Conservation (phyloP, 1,140 invertebrate species). For the Drosophila arawakana region DNA sequence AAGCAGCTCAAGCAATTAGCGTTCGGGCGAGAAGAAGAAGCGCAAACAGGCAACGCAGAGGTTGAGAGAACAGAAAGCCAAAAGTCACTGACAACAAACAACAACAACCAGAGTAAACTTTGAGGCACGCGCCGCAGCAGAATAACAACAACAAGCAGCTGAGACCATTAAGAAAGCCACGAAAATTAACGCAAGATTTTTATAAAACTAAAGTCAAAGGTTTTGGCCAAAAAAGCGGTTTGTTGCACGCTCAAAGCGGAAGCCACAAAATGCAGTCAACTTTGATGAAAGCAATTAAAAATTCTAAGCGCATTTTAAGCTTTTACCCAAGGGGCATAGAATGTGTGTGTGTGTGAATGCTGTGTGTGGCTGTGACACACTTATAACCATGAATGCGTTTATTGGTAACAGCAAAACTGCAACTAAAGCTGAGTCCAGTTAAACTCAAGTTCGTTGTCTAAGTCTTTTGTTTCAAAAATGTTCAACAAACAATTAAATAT, state of each 20-base stretch:
- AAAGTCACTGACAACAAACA: constrained; percentile 23
- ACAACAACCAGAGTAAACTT: constrained; percentile 26
- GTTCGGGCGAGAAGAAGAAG: constrained; percentile 47
- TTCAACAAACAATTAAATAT: constrained; percentile 1
- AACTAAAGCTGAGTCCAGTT: constrained; percentile 3
- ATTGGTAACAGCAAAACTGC: neutral
- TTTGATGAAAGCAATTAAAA: constrained; percentile 75
- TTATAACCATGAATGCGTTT: constrained; percentile 18
- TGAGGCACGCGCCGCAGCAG: constrained; percentile 55
- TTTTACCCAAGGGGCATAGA: constrained; percentile 53
- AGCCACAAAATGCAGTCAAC: constrained; percentile 63
- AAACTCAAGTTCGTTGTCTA: constrained; percentile 68
- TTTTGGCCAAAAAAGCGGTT: constrained; percentile 31
- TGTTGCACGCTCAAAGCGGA: constrained; percentile 70
- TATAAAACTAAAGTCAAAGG: constrained; percentile 41
- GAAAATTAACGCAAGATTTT: constrained; percentile 48
- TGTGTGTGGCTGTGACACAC: constrained; percentile 31
- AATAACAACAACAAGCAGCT: constrained; percentile 30
- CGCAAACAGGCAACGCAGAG: constrained; percentile 51
- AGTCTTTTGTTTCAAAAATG: constrained; percentile 61
- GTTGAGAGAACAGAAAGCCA: constrained; percentile 13
- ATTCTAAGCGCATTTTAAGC: constrained; percentile 72
- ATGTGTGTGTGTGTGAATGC: constrained; percentile 11
- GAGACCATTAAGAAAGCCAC: constrained; percentile 48
- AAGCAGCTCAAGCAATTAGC: constrained; percentile 62